Evolutionary conservation across 2,888 invertebrate species (phyloP), one percentile per base, ranked within the genome.

Genomic region (Spodoptera exigua): DNA sequence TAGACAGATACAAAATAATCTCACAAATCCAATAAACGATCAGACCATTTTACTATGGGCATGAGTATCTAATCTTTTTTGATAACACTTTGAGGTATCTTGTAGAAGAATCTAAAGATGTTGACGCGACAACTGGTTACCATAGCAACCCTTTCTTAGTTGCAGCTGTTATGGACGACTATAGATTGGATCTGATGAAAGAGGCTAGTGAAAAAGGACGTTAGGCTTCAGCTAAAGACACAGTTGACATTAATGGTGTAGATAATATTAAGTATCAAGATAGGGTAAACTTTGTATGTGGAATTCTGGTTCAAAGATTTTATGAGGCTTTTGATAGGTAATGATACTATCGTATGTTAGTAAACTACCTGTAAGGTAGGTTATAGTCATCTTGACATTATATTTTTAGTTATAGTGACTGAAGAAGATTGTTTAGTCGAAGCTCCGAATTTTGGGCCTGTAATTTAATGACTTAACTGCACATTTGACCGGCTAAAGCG

Each of bases 91-190:
- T 43, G 41, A 45, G 41, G 47, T 49, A 40, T 48, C 43, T 52
- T 53, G 40, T 32, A 36, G 45, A 41, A 49, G 62, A 61, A 73
- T 52, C 43, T 51, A 5, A 32, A 54, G 44, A 65, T 54, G 60
- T 61, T 49, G 47, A 55, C 70, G 44, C 53, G 44, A 49, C 70
- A 44, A 46, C 41, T 55, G 21, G 63, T n/a, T n/a, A n/a, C n/a
- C n/a, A n/a, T n/a, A n/a, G n/a, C 56, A 75, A 76, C 75, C 61
- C 74, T 67, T 70, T 70, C 70, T 67, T 70, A 70, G 53, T 27
- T 27, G 27, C 27, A 27, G 9, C 9, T 54, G 54, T 70, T 70
- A 76, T 76, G 67, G 62, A 75, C 36, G 58, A 56, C 51, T 14
- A 13, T 7, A 76, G 76, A 75, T 75, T 48, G 45, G 14, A 75